Evolutionary conservation across 2,113 vertebrate genomes (phyloP).

Genomic region (Larimichthys crocea): DNA sequence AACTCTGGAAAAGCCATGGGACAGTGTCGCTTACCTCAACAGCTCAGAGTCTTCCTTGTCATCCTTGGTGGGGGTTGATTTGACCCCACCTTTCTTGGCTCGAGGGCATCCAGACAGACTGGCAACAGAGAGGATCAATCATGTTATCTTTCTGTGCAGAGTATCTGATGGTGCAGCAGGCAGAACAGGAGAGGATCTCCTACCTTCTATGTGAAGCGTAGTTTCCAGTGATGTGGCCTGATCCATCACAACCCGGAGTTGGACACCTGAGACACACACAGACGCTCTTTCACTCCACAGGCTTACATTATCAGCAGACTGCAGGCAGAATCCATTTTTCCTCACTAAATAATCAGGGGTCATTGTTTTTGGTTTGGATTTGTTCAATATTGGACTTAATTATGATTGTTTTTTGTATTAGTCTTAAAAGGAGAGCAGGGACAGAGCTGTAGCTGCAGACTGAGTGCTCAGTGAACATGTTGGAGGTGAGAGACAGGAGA

Average conservation of each 20-base stretch:
- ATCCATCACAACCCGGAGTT: constrained; percentile 96
- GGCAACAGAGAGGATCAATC: constrained; percentile 28
- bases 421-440: constrained; percentile 52
- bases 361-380: constrained; percentile 25
- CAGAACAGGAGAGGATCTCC: not conserved
- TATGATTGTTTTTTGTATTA: constrained; percentile 10
- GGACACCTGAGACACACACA: constrained; percentile 88
- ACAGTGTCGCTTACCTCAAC: constrained; percentile 87
- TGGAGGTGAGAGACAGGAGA: constrained; percentile 79
- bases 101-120: constrained; percentile 98
- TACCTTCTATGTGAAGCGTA: constrained; percentile 99
- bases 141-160: not conserved
- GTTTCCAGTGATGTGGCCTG: constrained; percentile 98
- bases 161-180: not conserved
- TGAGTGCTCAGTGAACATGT: constrained; percentile 58
- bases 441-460: constrained; percentile 58
- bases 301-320: not conserved
- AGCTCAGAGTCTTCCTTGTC: constrained; percentile 98
- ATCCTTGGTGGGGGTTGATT: constrained; percentile 94
- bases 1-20: not conserved
- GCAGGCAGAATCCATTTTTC: constrained; percentile 9
- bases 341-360: constrained; percentile 21
- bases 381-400: constrained; percentile 9
- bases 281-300: constrained; percentile 9
- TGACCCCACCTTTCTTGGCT: constrained; percentile 97